Evolutionary conservation across 1,140 invertebrate genomes (phyloP), one percentile per base, ranked within the genome.

Genomic region (Oppia nitens): DNA sequence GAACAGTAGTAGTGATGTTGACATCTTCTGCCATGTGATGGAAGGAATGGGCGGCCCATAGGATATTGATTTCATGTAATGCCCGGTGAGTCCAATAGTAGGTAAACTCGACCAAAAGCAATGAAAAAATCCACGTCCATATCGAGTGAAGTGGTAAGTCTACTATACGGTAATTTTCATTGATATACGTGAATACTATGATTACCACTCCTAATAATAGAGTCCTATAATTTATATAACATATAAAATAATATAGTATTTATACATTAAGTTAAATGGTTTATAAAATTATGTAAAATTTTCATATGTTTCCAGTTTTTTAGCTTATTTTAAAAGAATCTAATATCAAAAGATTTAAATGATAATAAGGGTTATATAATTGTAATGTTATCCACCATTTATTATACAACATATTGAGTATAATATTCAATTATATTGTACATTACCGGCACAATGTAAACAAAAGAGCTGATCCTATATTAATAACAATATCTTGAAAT

Each of bases 11-110:
- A 20, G 60, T 45, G 65, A 94, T 76, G 74, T 94, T 94, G 72
- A 88, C 94, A 67, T 94, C 88, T 71, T 96, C 90, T 12, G 89
- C 91, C 65, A 87, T 92, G 66, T 96, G 91, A 71, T 96, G 91
- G 1, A 91, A 87, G 74, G 94, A 89, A 73, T 96, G 91, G 59
- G 88, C 82, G 1, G 87, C 84, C 89, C 91, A 95, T 54, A 94
- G 74, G 60, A 95, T 80, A 69, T 92, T 87, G 17, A 91, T 73
- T 60, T 66, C 85, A 70, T 89, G 85, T 67, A 84, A 84, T 40
- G 83, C 83, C 71, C 87, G 76, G 67, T 92, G 88, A 61, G 87
- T 78, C 87, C 87, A 92, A 70, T 93, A 93, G 68, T 91, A 93
- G 62, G 81, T 83, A 63, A 91, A 85, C 68, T 93, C 89, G 0